A percentile compares a stretch with the other conserved stretches of the same genome.
Conservation (phyloP, 2,797 vertebrate genomes). For the Vultur gryphus region DNA sequence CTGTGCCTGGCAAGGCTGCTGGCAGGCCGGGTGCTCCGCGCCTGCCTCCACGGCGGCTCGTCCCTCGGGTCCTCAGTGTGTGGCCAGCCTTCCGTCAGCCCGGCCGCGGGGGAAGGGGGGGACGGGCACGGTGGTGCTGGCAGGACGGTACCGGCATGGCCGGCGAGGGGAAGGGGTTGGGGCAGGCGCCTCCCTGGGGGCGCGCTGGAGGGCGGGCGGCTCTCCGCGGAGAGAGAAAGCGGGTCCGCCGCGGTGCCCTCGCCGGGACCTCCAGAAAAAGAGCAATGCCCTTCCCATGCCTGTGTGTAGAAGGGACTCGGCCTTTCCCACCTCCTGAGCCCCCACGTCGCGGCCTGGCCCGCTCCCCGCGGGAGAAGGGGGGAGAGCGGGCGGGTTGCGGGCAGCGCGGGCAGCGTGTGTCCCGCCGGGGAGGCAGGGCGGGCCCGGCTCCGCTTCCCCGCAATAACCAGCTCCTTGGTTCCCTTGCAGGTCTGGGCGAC, state of each 20-base stretch:
- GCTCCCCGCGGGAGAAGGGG: not conserved
- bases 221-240: not conserved
- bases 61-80: not conserved
- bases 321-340: not conserved
- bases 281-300: not conserved
- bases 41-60: too few species aligned
- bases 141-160: not conserved
- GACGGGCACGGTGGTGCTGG: not conserved
- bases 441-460: not conserved
- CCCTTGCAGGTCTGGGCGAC: slow-evolving; percentile 83
- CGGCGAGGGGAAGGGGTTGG: accelerated
- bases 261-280: not conserved
- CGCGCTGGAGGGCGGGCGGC: not conserved
- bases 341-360: not conserved
- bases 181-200: too few species aligned
- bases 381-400: not conserved
- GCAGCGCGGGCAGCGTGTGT: not conserved
- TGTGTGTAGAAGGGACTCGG: not conserved
- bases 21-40: not conserved
- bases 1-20: not conserved
- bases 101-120: not conserved
- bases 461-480: not conserved
- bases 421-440: too few species aligned
- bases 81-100: not conserved
- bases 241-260: not conserved